Evolutionary conservation across 2,888 invertebrate genomes (phyloP).

Genomic region (Acleris sparsana): DNA sequence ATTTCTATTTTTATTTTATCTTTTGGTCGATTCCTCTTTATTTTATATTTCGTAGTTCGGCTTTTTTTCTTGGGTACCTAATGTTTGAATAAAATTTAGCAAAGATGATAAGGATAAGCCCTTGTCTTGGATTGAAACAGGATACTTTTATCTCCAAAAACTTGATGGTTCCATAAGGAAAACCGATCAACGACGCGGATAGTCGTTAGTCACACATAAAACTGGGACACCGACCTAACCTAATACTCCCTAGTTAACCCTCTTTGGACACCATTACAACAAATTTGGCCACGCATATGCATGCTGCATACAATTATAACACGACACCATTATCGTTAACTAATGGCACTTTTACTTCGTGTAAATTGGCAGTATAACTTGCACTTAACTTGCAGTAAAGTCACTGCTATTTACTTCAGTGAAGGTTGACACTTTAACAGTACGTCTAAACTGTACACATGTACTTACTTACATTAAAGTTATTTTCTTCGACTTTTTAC

Average conservation of each 20-base stretch:
- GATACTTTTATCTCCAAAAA: no score
- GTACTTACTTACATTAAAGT: no score
- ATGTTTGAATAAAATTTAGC: no score
- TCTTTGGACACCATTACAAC: background rate
- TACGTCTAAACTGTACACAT: background rate
- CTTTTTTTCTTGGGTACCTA: no score
- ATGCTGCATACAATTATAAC: conserved; percentile 1
- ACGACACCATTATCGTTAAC: conserved; percentile 4
- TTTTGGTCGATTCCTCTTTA: no score
- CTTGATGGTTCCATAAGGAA: no score
- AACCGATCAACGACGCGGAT: no score
- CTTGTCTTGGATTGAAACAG: no score
- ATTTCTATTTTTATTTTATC: no score
- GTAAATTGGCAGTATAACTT: conserved; percentile 15
- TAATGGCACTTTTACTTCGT: conserved; percentile 20
- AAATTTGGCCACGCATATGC: conserved; percentile 3
- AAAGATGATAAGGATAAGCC: no score
- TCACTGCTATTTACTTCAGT: background rate
- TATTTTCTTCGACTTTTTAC: no score
- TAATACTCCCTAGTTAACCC: background rate
- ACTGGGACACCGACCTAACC: background rate
- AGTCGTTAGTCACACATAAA: background rate
- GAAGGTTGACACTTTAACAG: background rate
- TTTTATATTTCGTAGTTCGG: no score
- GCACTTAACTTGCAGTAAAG: conserved; percentile 6